Evolutionary conservation across 2,888 invertebrate genomes (phyloP).

Genomic region (Melikaiella ostensackeni): DNA sequence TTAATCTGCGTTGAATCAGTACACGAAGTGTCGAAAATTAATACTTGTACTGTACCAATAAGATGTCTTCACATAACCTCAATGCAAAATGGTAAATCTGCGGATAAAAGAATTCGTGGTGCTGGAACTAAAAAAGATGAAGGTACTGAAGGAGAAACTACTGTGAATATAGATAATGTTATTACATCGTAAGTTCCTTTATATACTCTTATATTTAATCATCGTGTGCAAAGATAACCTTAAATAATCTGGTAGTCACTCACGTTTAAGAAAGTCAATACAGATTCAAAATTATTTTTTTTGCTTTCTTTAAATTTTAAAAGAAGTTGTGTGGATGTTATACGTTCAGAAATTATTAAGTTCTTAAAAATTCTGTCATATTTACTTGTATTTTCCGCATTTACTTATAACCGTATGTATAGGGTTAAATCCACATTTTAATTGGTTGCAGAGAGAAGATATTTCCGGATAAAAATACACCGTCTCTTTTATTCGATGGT

Average conservation of each 20-base stretch:
- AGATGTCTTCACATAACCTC: constrained; percentile 46
- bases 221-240: background rate
- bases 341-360: too few species aligned
- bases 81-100: constrained; percentile 38
- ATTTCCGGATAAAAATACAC: constrained; percentile 86
- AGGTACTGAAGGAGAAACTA: constrained; percentile 87
- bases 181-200: constrained; percentile 79
- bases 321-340: too few species aligned
- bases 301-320: too few species aligned
- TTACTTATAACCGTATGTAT: too few species aligned
- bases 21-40: background rate
- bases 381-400: too few species aligned
- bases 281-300: too few species aligned
- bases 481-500: constrained; percentile 86
- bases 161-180: constrained; percentile 84
- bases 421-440: background rate
- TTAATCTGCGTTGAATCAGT: background rate
- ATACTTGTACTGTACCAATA: background rate
- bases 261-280: too few species aligned
- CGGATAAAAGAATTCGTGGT: constrained; percentile 43
- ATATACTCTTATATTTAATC: background rate
- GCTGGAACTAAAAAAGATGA: constrained; percentile 81
- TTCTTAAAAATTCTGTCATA: too few species aligned
- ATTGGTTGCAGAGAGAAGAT: constrained; percentile 81
- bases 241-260: background rate